Percentiles rank a stretch among this genome's conserved stretches.
Conservation (phyloP, 2,888 invertebrate species). For the Unio pictorum region DNA sequence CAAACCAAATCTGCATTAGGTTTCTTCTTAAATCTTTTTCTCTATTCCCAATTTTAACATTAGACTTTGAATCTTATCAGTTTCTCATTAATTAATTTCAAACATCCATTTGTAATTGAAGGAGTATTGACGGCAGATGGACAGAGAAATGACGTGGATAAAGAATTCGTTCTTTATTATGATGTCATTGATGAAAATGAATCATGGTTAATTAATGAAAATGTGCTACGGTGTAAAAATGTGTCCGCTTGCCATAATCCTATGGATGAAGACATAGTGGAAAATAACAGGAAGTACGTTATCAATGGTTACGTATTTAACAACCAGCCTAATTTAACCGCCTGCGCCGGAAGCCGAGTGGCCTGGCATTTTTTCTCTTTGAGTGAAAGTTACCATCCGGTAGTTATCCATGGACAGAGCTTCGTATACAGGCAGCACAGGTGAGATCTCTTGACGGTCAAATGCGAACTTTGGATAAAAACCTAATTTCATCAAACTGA, state of each 20-base stretch:
- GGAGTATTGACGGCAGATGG: conserved; percentile 28
- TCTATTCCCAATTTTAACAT: too few species aligned
- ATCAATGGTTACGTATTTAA: conserved; percentile 45
- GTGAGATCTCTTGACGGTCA: not conserved
- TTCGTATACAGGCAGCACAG: conserved; percentile 28
- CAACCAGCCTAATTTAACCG: conserved; percentile 37
- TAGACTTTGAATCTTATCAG: too few species aligned
- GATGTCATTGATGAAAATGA: conserved; percentile 49
- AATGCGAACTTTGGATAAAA: too few species aligned
- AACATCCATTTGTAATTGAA: conserved; percentile 1
- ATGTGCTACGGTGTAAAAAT: conserved; percentile 37
- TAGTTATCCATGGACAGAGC: conserved; percentile 31
- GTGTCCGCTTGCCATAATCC: conserved; percentile 22
- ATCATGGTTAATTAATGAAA: conserved; percentile 42
- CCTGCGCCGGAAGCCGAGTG: conserved; percentile 42
- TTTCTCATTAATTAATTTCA: too few species aligned
- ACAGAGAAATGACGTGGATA: conserved; percentile 41
- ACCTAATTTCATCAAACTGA: too few species aligned
- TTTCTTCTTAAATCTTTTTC: too few species aligned
- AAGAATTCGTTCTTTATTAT: conserved; percentile 43
- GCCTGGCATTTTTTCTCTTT: conserved; percentile 35
- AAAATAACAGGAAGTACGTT: conserved; percentile 21
- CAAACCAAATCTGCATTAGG: too few species aligned
- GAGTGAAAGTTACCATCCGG: conserved; percentile 31
- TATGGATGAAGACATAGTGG: conserved; percentile 28